Evolutionary conservation across 37 sponge, comb jelly and placozoan genomes (phyloP), one percentile per base, ranked within the genome.

Genomic region (Aphrocallistes beatrix): DNA sequence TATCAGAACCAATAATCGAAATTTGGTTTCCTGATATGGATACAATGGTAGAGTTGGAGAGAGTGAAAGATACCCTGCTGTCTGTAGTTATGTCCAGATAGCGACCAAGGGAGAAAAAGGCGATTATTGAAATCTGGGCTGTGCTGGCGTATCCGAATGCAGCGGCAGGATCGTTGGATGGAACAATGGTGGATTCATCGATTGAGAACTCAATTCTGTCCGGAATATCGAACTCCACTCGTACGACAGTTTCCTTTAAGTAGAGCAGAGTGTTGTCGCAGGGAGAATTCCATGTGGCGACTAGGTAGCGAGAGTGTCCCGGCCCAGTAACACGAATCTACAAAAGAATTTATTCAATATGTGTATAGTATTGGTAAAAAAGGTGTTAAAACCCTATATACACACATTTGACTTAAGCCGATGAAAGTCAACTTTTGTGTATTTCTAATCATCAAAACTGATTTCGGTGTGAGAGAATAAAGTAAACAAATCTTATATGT

Each of bases 251-350:
- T 60, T 21, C 32, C 34, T 60, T 60, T 32, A 30, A 19, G n/a
- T 25, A 60, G 10, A 60, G 10, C n/a, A 25, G 28, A 6, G 25
- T 60, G 34, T 28, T 30, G 75, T 60, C 34, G n/a, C 75, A 60
- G n/a, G 75, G 75, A 28, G 75, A 60, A 19, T 60, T 60, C 75
- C 75, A 60, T 60, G 75, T 60, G 10, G 75, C 75, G 8, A 60
- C 21, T 60, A 60, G 75, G 75, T 60, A 60, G n/a, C 75, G 75
- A 13, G 10, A 19, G n/a, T 60, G 75, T 13, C 75, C 75, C 8
- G 75, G 75, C n/a, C 75, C 75, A 60, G 75, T 60, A 19, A 60
- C 21, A 13, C 75, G 75, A 60, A 60, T 13, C 75, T 60, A 60
- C 32, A 60, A 32, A 60, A 6, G 75, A 60, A 60, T 13, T n/a